Conservation (phyloP, 1,140 invertebrate species). For the Listronotus bonariensis region DNA sequence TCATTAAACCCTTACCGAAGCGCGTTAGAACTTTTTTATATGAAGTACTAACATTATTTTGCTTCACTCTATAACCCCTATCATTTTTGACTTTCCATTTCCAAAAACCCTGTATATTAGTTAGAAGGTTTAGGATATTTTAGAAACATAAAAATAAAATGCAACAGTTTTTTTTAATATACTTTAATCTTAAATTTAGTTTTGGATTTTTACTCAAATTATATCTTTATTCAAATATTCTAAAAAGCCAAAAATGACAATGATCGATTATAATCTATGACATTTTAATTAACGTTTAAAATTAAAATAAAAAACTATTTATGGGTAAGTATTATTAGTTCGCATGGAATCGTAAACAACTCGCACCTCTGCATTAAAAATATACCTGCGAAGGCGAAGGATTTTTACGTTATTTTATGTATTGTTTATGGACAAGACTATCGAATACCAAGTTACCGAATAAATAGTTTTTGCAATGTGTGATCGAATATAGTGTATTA, state of each 20-base stretch:
- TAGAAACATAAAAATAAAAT: too few relatives aligned
- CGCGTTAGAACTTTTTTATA: too few relatives aligned
- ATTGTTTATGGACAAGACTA: constrained; percentile 7
- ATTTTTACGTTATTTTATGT: constrained; percentile 14
- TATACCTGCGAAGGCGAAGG: constrained; percentile 3
- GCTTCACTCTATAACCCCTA: too few relatives aligned
- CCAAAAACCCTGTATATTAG: too few relatives aligned
- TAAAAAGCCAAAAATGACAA: background rate
- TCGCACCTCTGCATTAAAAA: constrained; percentile 5
- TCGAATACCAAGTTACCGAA: constrained; percentile 21
- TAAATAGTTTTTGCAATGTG: constrained; percentile 17
- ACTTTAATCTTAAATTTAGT: too few relatives aligned
- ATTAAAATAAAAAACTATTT: background rate
- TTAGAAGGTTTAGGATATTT: too few relatives aligned
- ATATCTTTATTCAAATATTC: too few relatives aligned
- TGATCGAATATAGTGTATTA: background rate
- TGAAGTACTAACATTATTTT: too few relatives aligned
- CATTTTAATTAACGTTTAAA: constrained; percentile 13
- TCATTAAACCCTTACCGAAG: too few relatives aligned
- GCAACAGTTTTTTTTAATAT: too few relatives aligned
- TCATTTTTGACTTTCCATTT: too few relatives aligned
- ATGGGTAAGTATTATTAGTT: constrained; percentile 7
- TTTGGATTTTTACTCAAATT: too few relatives aligned
- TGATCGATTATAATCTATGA: constrained; percentile 16
- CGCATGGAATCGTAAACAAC: constrained; percentile 13